phyloP scores from a whole-genome alignment of 2,888 invertebrate species.

The Ochropleura plecta region DNA sequence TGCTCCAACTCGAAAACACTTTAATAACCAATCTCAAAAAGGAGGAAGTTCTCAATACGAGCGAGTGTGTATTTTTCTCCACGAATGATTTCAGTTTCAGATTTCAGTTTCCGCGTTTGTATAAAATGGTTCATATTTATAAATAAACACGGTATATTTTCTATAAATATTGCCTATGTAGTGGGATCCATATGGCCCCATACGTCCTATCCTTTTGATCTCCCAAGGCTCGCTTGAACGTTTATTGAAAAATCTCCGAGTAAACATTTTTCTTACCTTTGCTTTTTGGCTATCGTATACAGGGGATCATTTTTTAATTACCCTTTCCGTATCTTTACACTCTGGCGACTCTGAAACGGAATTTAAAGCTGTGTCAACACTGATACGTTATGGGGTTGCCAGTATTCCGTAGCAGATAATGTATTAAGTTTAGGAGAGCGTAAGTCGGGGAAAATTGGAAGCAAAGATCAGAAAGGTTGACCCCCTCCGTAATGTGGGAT shows the following conservation, averaged over 20 bases:
- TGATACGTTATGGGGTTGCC: slow-evolving; percentile 27
- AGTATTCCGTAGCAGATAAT: slow-evolving; percentile 37
- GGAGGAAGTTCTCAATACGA: slow-evolving; percentile 47
- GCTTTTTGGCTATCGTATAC: slow-evolving; percentile 40
- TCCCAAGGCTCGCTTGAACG: slow-evolving; percentile 41
- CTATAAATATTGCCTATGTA: slow-evolving; percentile 51
- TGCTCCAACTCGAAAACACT: slow-evolving; percentile 41
- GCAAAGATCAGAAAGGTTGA: slow-evolving; percentile 59
- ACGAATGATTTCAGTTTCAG: slow-evolving; percentile 35
- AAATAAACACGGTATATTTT: slow-evolving; percentile 48
- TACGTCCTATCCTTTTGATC: slow-evolving; percentile 60
- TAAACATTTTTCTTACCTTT: slow-evolving; percentile 48
- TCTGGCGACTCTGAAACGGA: slow-evolving; percentile 31
- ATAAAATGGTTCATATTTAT: slow-evolving; percentile 50
- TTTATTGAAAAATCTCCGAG: slow-evolving; percentile 48
- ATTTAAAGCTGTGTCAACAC: slow-evolving; percentile 55
- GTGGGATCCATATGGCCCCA: slow-evolving; percentile 60
- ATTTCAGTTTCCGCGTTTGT: slow-evolving; percentile 49
- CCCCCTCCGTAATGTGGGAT: slow-evolving; percentile 48
- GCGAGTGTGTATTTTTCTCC: slow-evolving; percentile 47
- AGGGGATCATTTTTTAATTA: slow-evolving; percentile 52
- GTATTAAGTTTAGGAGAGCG: slow-evolving; percentile 53
- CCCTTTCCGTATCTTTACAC: slow-evolving; percentile 53
- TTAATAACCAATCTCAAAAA: slow-evolving; percentile 45
- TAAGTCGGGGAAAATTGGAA: slow-evolving; percentile 43